Base-by-base conservation (phyloP, 2,888 invertebrate genomes). In the Eudasyphora cyanicolor region DNA sequence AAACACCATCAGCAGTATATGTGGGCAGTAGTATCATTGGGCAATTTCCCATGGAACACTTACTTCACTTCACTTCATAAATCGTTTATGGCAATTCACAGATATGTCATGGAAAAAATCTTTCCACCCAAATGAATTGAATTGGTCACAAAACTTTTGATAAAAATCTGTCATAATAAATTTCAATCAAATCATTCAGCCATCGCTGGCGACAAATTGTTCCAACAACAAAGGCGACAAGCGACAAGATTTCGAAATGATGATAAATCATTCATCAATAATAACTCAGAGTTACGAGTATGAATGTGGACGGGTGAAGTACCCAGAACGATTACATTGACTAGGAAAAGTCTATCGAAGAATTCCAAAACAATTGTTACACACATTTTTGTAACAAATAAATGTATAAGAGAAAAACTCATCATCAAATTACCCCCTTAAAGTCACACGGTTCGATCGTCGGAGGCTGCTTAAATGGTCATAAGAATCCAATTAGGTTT, bases 111-210 rank as follows among this genome's bases (percentile, higher is more conserved):
- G 5, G 38, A 38, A 21, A 24, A 42, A 49, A n/a, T 49, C 21
- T 69, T 7, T 17, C 21, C 21, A 17, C 7, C 19, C 27, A 32
- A 67, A 6, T 21, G 7, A 71, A 38, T 14, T 57, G 38, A 57
- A 71, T 38, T 71, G 70, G n/a, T 6, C 38, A 49, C 14, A 71
- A 71, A 57, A 57, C 54, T 64, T 64, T 69, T 67, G 71, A 83
- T 80, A 75, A 45, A 78, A 75, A 83, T 80, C 80, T 83, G 83
- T 80, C 83, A 83, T 80, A 83, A 83, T 83, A 84, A 81, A 84
- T 81, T 84, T 80, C 67, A 75, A 81, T 84, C 71, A 81, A 49
- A 64, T 70, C 64, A 71, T n/a, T n/a, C n/a, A n/a, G n/a, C n/a
- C n/a, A n/a, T n/a, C n/a, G n/a, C n/a, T n/a, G n/a, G 38, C 71